Conservation (phyloP, 2,888 invertebrate species). For the Laothoe populi region DNA sequence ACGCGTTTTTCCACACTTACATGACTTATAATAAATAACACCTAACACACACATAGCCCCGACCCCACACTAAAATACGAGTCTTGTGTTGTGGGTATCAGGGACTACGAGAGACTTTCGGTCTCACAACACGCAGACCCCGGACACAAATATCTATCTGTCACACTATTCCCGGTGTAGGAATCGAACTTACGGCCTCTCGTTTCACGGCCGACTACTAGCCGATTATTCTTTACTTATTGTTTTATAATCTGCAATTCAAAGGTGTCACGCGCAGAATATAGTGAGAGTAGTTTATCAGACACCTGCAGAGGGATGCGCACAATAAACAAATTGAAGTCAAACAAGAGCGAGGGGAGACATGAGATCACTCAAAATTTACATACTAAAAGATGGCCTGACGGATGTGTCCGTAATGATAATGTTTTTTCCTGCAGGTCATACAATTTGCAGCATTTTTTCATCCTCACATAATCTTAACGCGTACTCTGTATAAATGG, state of each 20-base stretch:
- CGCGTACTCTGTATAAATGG: conserved; percentile 70
- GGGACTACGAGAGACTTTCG: too few relatives aligned
- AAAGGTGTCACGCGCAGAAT: not conserved
- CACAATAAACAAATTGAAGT: conserved; percentile 41
- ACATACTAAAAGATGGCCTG: conserved; percentile 74
- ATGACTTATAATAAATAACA: too few relatives aligned
- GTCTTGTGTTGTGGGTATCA: too few relatives aligned
- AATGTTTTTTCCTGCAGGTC: conserved; percentile 80
- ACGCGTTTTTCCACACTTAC: too few relatives aligned
- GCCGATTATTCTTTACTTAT: too few relatives aligned
- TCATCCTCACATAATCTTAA: conserved; percentile 78
- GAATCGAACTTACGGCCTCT: too few relatives aligned
- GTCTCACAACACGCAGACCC: too few relatives aligned
- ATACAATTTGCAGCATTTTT: conserved; percentile 82
- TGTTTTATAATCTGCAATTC: not conserved
- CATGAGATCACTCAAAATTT: conserved; percentile 56
- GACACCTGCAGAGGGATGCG: conserved; percentile 31
- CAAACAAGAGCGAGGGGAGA: conserved; percentile 29
- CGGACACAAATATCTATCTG: too few relatives aligned
- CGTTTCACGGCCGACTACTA: too few relatives aligned
- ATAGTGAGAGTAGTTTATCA: not conserved
- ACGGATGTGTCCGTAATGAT: conserved; percentile 68
- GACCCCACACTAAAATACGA: too few relatives aligned
- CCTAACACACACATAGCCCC: too few relatives aligned
- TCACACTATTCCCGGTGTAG: too few relatives aligned